Evolutionary conservation across 1,140 invertebrate species (phyloP), one percentile per base, ranked within the genome.

Genomic region (Paralvinella palmiformis): DNA sequence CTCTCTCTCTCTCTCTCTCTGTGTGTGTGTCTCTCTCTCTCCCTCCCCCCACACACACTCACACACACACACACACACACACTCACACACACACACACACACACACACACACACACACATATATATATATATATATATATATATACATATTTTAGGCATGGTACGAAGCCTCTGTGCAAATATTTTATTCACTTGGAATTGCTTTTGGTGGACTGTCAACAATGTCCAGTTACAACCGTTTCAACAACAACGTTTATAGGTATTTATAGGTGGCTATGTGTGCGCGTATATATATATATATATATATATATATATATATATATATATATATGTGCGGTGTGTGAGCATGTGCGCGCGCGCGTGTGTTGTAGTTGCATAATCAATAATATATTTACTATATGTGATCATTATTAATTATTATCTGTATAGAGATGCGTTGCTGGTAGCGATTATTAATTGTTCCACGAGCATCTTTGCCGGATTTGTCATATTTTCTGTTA

Each of bases 101-200:
- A n/a, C n/a, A n/a, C n/a, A n/a, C n/a, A n/a, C n/a, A n/a, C n/a
- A n/a, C n/a, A n/a, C n/a, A n/a, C n/a, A n/a, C n/a, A n/a, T n/a
- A n/a, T n/a, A n/a, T n/a, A n/a, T n/a, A n/a, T n/a, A n/a, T n/a
- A n/a, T n/a, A n/a, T n/a, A n/a, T n/a, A n/a, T n/a, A n/a, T n/a
- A n/a, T n/a, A n/a, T n/a, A n/a, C n/a, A n/a, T n/a, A n/a, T n/a
- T n/a, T n/a, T 50, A 76, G 15, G 95, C 97, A 0, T 98, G 95
- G 95, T 78, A 96, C 22, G 93, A 96, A 82, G 94, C 95, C 0
- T 94, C 92, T 2, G 96, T 94, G 0, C 95, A 98, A 79, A 97
- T 98, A 70, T 98, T 98, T 82, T 98, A 97, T 79, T 96, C 92
- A 0, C 83, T 98, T 58, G 95, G 95, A 1, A 80, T 96, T 45